Percentiles rank a stretch among this genome's conserved stretches.
These are phyloP conservation scores for Tapera naevia DNA, from an alignment of 2,797 vertebrate species.

Conservation along the genomic window DNA sequence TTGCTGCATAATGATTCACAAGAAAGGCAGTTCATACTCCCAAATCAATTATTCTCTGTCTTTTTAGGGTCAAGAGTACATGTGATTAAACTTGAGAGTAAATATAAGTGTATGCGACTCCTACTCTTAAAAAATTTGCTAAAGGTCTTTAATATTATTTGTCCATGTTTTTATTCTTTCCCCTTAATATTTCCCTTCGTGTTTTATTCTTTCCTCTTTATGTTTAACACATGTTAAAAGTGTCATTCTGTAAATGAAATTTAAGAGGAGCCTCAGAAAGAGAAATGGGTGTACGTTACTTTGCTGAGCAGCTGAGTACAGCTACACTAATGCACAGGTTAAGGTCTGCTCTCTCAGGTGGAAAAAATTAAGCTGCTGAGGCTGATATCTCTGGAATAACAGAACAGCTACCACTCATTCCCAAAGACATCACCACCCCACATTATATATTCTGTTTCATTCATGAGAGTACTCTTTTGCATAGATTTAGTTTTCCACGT, in stretches of 20 bases:
- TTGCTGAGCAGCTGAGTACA: neutral
- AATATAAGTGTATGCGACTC: neutral
- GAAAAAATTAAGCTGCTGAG: neutral
- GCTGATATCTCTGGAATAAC: no score
- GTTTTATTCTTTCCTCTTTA: neutral
- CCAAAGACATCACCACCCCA: neutral
- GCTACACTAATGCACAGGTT: neutral
- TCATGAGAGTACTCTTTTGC: neutral
- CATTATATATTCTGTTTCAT: neutral
- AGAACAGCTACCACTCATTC: neutral
- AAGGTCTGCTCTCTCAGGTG: neutral
- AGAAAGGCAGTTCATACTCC: slow-evolving; percentile 3
- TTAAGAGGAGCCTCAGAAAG: neutral
- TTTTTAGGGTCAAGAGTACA: neutral
- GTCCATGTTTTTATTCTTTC: neutral
- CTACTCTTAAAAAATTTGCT: neutral
- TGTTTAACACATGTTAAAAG: neutral
- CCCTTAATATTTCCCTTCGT: neutral
- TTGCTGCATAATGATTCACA: slow-evolving; percentile 5
- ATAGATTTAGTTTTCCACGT: neutral
- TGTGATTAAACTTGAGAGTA: slow-evolving; percentile 17
- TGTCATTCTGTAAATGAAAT: neutral
- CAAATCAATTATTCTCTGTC: slow-evolving; percentile 8
- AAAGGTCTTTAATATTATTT: neutral
- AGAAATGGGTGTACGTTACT: neutral